phyloP scores from a whole-genome alignment of 2,888 invertebrate species.

The Tridacna crocea region DNA sequence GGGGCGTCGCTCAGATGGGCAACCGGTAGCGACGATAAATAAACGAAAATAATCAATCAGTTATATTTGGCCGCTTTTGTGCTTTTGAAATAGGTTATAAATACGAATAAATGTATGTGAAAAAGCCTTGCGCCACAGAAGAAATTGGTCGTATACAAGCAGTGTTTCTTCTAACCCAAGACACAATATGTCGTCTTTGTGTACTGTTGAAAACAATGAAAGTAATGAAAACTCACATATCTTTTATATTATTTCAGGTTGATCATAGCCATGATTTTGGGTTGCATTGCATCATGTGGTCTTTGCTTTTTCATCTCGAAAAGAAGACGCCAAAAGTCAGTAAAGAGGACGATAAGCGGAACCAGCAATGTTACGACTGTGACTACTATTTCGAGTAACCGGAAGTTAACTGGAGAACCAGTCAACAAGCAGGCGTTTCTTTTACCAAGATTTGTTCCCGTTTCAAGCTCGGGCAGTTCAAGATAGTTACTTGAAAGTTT shows the following conservation, averaged over 20 bases:
- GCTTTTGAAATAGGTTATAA: too few relatives aligned
- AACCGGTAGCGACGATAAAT: too few relatives aligned
- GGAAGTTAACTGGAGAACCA: constrained; percentile 16
- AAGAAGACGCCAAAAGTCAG: not conserved
- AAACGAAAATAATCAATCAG: too few relatives aligned
- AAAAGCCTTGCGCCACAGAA: too few relatives aligned
- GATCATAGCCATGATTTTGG: not conserved
- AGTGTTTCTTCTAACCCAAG: too few relatives aligned
- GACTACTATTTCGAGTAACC: not conserved
- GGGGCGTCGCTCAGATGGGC: too few relatives aligned
- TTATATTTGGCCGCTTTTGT: too few relatives aligned
- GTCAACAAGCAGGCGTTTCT: not conserved
- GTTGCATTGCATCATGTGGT: not conserved
- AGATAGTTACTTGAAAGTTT: not conserved
- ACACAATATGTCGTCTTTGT: too few relatives aligned
- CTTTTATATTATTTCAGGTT: constrained; percentile 2
- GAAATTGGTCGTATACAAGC: too few relatives aligned
- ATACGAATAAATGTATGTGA: too few relatives aligned
- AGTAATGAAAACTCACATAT: not conserved
- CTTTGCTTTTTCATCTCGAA: constrained; percentile 6
- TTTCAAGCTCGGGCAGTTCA: not conserved
- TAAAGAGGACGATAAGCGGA: not conserved
- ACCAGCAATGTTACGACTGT: not conserved
- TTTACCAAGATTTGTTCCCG: constrained; percentile 12
- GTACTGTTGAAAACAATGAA: too few relatives aligned